Conservation (phyloP, 2,113 vertebrate species). For the Polyodon spathula region DNA sequence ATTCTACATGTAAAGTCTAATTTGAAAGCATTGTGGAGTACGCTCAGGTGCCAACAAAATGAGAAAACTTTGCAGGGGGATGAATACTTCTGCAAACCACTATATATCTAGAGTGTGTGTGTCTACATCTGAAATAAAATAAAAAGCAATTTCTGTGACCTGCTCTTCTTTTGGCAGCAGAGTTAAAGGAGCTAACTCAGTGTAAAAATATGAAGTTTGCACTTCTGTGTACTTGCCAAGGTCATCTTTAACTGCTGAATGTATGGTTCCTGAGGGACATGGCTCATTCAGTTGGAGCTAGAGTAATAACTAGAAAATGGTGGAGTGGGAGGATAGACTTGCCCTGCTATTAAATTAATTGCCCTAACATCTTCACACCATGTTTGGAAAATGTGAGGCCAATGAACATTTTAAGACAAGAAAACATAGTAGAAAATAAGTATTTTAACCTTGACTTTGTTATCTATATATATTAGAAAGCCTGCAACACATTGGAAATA, state of each 20-base stretch:
- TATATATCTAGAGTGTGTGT: too few species aligned
- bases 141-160: too few species aligned
- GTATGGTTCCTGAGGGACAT: constrained; percentile 39
- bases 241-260: constrained; percentile 36
- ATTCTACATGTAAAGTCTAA: too few species aligned
- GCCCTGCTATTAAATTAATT: constrained; percentile 38
- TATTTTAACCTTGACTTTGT: too few species aligned
- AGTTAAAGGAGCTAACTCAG: constrained; percentile 13
- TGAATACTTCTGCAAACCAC: too few species aligned
- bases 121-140: too few species aligned
- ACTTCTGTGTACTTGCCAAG: constrained; percentile 39
- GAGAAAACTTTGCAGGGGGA: too few species aligned
- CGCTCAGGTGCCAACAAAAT: too few species aligned
- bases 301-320: constrained; percentile 34
- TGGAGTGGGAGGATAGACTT: constrained; percentile 26
- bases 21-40: too few species aligned
- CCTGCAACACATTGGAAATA: too few species aligned
- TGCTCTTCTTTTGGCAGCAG: constrained; percentile 27
- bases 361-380: constrained; percentile 26
- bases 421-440: too few species aligned
- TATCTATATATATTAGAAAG: too few species aligned
- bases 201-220: constrained; percentile 29
- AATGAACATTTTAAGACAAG: not conserved
- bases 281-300: constrained; percentile 30
- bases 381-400: constrained; percentile 7